Percentiles rank a stretch among this genome's conserved stretches.
Evolutionary conservation across 2,113 vertebrate genomes (phyloP).

Genomic region (Jaculus jaculus): DNA sequence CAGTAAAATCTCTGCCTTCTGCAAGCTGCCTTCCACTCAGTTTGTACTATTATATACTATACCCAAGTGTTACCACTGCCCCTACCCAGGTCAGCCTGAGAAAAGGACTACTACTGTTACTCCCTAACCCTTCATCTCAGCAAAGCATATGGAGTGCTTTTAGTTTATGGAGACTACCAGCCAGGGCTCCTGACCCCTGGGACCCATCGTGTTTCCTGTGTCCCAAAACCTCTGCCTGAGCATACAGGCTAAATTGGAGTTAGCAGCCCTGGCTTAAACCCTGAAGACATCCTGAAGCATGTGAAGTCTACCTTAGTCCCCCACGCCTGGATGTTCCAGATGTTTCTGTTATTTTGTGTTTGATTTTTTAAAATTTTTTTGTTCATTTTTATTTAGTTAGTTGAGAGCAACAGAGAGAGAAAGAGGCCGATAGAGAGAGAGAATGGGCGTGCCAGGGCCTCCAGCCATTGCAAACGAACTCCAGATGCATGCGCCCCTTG

Average conservation of each 20-base stretch:
- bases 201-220: neutral
- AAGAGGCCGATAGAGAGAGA: no score
- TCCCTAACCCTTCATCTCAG: neutral
- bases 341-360: neutral
- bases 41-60: neutral
- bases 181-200: neutral
- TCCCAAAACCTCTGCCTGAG: neutral
- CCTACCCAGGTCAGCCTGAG: no score
- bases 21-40: slow-evolving; percentile 17
- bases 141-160: neutral
- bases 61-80: neutral
- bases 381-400: no score
- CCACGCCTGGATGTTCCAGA: neutral
- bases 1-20: neutral
- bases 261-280: neutral
- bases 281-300: neutral
- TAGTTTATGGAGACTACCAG: neutral
- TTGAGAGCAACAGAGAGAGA: no score
- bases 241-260: neutral
- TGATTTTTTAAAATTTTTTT: no score
- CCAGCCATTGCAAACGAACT: no score
- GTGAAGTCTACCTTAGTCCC: neutral
- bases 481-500: no score
- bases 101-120: no score
- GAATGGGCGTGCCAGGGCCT: no score